A percentile compares a stretch with the other conserved stretches of the same genome.
phyloP scores from a whole-genome alignment of 2,113 vertebrate genomes.

The Tympanuchus pallidicinctus region DNA sequence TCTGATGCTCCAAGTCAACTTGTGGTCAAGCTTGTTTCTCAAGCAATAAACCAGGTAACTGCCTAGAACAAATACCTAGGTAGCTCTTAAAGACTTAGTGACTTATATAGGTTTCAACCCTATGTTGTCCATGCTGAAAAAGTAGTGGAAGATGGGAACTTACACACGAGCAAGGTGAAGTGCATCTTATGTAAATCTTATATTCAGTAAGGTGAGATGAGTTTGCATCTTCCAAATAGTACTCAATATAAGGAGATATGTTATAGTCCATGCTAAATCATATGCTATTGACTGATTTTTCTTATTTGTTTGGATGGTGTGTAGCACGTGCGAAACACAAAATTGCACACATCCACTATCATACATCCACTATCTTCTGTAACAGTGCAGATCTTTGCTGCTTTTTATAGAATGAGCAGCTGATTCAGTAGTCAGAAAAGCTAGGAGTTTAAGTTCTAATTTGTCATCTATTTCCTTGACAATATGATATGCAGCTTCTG shows the following conservation, averaged over 20 bases:
- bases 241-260: neutral
- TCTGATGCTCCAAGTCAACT: neutral
- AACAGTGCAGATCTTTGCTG: neutral
- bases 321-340: neutral
- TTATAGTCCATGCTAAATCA: neutral
- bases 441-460: neutral
- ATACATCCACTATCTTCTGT: neutral
- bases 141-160: neutral
- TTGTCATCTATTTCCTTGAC: neutral
- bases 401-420: neutral
- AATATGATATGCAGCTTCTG: neutral
- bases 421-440: neutral
- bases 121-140: neutral
- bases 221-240: neutral
- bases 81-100: neutral
- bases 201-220: neutral
- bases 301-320: neutral
- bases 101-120: neutral
- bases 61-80: neutral
- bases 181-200: neutral
- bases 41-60: no score
- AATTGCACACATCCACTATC: neutral
- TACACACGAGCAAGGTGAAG: neutral
- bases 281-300: neutral
- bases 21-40: neutral